Percentiles rank a stretch among this genome's conserved stretches.
Conservation (phyloP, 1,140 invertebrate genomes). For the Teleogryllus occipitalis region DNA sequence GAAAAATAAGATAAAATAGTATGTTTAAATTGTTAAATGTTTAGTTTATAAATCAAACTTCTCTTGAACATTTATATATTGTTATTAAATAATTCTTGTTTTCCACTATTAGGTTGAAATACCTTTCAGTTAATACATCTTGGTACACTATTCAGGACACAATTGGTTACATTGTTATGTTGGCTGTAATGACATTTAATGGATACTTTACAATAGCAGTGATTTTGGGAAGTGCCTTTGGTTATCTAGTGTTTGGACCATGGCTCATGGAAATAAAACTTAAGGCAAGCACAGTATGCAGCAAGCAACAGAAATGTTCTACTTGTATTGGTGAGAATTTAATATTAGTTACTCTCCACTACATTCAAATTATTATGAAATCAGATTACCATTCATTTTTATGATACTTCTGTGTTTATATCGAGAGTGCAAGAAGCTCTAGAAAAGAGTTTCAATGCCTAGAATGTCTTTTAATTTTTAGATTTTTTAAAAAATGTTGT, state of each 20-base stretch:
- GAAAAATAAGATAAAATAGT: too few relatives aligned
- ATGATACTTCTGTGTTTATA: too few relatives aligned
- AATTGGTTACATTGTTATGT: conserved; percentile 79
- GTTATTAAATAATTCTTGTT: neutral
- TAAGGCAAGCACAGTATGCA: neutral
- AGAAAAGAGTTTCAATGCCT: too few relatives aligned
- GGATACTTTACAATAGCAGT: conserved; percentile 67
- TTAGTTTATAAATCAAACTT: too few relatives aligned
- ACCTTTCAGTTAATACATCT: conserved; percentile 39
- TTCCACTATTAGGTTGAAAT: conserved; percentile 9
- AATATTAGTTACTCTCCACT: neutral
- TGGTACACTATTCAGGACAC: conserved; percentile 50
- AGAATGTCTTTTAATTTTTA: neutral
- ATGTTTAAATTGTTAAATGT: too few relatives aligned
- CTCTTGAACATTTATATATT: too few relatives aligned
- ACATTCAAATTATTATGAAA: neutral
- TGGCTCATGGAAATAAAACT: conserved; percentile 12
- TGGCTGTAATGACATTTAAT: conserved; percentile 84
- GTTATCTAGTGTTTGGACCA: conserved; percentile 40
- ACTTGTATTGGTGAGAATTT: conserved; percentile 10
- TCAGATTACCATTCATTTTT: too few relatives aligned
- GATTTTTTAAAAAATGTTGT: neutral
- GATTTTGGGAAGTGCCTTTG: conserved; percentile 63
- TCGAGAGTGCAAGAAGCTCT: too few relatives aligned
- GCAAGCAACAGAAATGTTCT: neutral